Percentiles rank a stretch among this genome's conserved stretches.
These are phyloP conservation scores for Chelonus formosanus DNA, from an alignment of 2,888 invertebrate species.

Conservation along the genomic window DNA sequence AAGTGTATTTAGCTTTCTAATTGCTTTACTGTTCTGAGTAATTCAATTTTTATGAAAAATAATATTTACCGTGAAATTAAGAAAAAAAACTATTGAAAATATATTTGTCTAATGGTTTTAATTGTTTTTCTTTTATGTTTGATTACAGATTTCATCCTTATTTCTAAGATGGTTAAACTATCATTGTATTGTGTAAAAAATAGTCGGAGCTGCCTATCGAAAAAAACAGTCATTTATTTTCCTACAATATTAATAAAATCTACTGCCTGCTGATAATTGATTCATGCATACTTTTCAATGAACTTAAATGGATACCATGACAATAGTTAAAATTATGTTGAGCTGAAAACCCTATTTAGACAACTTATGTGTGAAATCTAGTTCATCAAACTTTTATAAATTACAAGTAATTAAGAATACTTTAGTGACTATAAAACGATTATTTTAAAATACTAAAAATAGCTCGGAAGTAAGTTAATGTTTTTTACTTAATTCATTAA, in stretches of 20 bases:
- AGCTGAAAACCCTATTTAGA: slow-evolving; percentile 7
- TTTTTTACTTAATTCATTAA: neutral
- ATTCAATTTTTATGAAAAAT: slow-evolving; percentile 6
- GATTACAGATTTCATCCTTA: neutral
- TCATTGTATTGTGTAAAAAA: slow-evolving; percentile 10
- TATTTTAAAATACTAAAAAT: slow-evolving; percentile 14
- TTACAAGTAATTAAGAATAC: slow-evolving; percentile 11
- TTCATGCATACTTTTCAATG: slow-evolving; percentile 38
- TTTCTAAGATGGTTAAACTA: neutral
- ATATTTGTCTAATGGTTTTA: neutral
- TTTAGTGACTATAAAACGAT: slow-evolving; percentile 11
- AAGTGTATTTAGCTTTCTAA: slow-evolving; percentile 26
- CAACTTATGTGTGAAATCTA: slow-evolving; percentile 11
- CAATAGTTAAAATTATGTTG: slow-evolving; percentile 34
- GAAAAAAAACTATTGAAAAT: too few species aligned
- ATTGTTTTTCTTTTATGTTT: slow-evolving; percentile 2
- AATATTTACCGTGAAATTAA: too few species aligned
- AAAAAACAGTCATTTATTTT: slow-evolving; percentile 30
- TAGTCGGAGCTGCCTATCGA: slow-evolving; percentile 19
- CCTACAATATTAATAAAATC: slow-evolving; percentile 44
- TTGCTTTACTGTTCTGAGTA: slow-evolving; percentile 27
- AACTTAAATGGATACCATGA: slow-evolving; percentile 25
- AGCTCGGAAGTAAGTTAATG: slow-evolving; percentile 15
- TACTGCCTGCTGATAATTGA: slow-evolving; percentile 50
- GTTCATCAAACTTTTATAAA: slow-evolving; percentile 23